phyloP scores from a whole-genome alignment of 2,888 invertebrate species.

The Fabriciana adippe region DNA sequence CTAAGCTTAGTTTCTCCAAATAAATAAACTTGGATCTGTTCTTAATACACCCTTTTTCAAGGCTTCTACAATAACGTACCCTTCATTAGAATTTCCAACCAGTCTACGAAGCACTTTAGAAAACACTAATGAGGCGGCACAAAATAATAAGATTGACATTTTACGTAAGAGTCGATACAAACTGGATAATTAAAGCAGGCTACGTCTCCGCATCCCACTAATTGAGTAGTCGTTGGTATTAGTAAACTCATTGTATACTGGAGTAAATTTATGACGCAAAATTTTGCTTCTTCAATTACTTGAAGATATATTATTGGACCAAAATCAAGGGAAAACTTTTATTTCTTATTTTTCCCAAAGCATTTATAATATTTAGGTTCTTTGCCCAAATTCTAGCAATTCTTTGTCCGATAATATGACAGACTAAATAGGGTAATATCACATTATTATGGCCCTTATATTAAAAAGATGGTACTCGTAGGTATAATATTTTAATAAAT shows the following conservation, averaged over 20 bases:
- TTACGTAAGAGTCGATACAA: constrained; percentile 36
- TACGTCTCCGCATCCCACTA: constrained; percentile 38
- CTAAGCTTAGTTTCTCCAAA: constrained; percentile 10
- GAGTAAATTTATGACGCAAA: not conserved
- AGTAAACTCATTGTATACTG: not conserved
- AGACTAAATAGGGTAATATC: too few relatives aligned
- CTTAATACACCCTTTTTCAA: constrained; percentile 16
- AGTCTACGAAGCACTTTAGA: constrained; percentile 32
- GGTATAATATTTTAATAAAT: not conserved
- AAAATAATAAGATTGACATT: constrained; percentile 36
- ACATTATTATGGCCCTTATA: not conserved
- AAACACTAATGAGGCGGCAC: constrained; percentile 35
- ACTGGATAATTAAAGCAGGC: constrained; percentile 50
- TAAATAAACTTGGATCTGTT: constrained; percentile 5
- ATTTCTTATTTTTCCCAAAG: too few relatives aligned
- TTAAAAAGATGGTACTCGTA: not conserved
- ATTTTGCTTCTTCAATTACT: too few relatives aligned
- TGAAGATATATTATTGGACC: too few relatives aligned
- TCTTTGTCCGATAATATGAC: too few relatives aligned
- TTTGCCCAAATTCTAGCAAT: too few relatives aligned
- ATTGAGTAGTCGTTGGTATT: constrained; percentile 22
- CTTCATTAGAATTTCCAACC: constrained; percentile 32
- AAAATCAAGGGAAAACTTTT: too few relatives aligned
- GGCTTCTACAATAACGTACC: constrained; percentile 10
- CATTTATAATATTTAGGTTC: too few relatives aligned